These are phyloP conservation scores for Camptogramma bilineatum DNA, from an alignment of 2,888 invertebrate genomes.

Conservation along the genomic window DNA sequence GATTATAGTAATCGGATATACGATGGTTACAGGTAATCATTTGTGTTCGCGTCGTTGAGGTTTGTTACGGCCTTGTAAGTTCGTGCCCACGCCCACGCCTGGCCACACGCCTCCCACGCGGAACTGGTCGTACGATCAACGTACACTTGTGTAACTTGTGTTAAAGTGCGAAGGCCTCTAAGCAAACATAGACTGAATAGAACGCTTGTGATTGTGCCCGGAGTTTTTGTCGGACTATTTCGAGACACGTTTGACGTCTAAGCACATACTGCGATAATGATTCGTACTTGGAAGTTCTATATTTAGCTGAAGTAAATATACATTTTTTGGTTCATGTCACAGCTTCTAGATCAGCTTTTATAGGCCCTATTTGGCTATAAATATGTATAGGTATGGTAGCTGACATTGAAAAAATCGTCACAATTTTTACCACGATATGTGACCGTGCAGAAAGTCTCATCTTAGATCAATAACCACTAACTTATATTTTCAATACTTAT, in stretches of 20 bases:
- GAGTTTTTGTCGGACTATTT: conserved; percentile 6
- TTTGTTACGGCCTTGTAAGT: not conserved
- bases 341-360: too few relatives aligned
- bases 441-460: too few relatives aligned
- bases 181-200: too few relatives aligned
- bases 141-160: conserved; percentile 1
- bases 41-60: not conserved
- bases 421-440: too few relatives aligned
- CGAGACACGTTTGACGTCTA: not conserved
- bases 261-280: not conserved
- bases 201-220: not conserved
- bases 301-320: too few relatives aligned
- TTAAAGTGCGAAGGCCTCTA: conserved; percentile 1
- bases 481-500: too few relatives aligned
- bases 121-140: conserved; percentile 17
- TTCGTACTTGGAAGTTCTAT: not conserved
- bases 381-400: too few relatives aligned
- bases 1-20: not conserved
- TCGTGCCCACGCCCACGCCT: conserved; percentile 17
- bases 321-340: too few relatives aligned
- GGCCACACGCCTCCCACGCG: conserved; percentile 20
- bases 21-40: not conserved
- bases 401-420: too few relatives aligned
- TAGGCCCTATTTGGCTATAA: too few relatives aligned
- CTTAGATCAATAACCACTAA: too few relatives aligned